Evolutionary conservation across 1,140 invertebrate genomes (phyloP).

Genomic region (Belonocnema kinseyi): DNA sequence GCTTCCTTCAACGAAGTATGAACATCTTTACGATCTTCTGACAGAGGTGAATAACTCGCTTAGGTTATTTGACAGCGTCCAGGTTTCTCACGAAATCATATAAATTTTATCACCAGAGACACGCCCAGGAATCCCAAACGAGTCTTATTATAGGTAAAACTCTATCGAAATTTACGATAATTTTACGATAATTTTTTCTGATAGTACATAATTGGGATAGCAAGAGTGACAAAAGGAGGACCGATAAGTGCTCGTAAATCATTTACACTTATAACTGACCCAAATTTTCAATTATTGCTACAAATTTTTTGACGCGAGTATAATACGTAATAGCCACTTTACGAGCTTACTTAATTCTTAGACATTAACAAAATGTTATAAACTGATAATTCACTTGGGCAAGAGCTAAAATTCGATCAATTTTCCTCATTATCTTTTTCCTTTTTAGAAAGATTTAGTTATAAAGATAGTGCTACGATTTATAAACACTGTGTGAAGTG

Average conservation of each 20-base stretch:
- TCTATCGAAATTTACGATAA: neutral
- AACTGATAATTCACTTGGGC: too few species aligned
- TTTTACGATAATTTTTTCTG: conserved; percentile 14
- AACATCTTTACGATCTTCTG: neutral
- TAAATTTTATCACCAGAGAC: conserved; percentile 19
- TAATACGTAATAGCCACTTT: too few species aligned
- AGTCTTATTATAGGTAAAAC: conserved; percentile 21
- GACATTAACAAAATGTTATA: too few species aligned
- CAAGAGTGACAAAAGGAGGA: conserved; percentile 17
- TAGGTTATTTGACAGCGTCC: conserved; percentile 6
- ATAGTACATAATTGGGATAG: conserved; percentile 23
- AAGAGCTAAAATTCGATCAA: too few species aligned
- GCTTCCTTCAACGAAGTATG: neutral
- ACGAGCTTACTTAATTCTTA: too few species aligned
- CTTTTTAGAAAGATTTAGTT: too few species aligned
- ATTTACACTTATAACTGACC: conserved; percentile 23
- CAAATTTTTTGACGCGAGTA: neutral
- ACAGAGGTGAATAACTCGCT: neutral
- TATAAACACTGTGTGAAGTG: too few species aligned
- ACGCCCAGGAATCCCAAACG: conserved; percentile 11
- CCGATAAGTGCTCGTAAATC: neutral
- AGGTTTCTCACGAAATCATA: conserved; percentile 28
- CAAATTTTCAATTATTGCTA: conserved; percentile 11
- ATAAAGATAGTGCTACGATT: too few species aligned
- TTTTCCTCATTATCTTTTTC: too few species aligned